Conservation (phyloP, 2,113 vertebrate species). For the Hyperoodon ampullatus region DNA sequence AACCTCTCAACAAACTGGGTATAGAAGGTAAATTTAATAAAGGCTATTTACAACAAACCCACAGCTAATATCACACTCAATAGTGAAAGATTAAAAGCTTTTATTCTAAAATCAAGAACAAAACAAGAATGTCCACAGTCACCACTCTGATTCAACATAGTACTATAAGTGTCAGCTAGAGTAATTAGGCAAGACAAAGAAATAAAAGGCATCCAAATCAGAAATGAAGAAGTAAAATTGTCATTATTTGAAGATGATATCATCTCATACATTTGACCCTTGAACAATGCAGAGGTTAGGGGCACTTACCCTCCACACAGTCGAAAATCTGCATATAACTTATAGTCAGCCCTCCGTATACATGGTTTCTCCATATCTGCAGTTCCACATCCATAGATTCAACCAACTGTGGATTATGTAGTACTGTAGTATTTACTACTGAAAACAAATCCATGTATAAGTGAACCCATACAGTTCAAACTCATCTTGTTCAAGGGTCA, state of each 20-base stretch:
- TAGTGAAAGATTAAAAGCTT: background rate
- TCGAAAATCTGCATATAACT: no score
- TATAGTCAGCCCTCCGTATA: no score
- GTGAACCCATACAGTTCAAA: no score
- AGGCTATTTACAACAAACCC: background rate
- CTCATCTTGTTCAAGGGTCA: no score
- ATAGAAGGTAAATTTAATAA: background rate
- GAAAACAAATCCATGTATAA: no score
- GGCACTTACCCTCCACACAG: no score
- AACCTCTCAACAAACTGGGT: background rate
- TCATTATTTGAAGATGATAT: background rate
- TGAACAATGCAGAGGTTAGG: no score
- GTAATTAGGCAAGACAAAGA: background rate
- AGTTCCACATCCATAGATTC: no score
- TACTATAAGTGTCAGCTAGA: background rate
- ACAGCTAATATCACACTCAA: background rate
- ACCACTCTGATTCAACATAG: background rate
- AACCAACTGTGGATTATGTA: no score
- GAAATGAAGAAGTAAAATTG: background rate
- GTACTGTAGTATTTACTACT: no score
- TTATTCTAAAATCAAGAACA: background rate
- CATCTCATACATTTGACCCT: background rate
- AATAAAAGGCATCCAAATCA: background rate
- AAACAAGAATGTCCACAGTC: background rate
- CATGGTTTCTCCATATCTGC: no score